These are phyloP conservation scores for Ambastaia sidthimunki DNA, from an alignment of 2,797 vertebrate species.

Conservation along the genomic window DNA sequence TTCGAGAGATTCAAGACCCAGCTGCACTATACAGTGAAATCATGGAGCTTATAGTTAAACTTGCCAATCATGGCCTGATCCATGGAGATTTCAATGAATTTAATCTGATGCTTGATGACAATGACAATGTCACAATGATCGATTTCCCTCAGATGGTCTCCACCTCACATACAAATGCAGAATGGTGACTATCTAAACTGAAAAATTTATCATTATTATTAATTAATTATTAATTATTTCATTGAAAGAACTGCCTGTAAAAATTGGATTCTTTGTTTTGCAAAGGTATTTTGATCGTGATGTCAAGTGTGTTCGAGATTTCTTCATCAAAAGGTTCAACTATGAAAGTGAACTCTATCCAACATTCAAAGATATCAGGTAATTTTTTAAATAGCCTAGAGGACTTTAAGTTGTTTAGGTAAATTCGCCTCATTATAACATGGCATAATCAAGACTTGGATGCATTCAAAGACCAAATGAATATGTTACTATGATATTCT, in stretches of 20 bases:
- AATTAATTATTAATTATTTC: too few species aligned
- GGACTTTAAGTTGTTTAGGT: neutral
- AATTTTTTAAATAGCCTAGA: slow-evolving; percentile 61
- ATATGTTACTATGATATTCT: slow-evolving; percentile 15
- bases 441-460: neutral
- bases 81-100: slow-evolving; percentile 99
- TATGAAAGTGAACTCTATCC: slow-evolving; percentile 96
- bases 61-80: slow-evolving; percentile 94
- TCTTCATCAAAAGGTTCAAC: slow-evolving; percentile 87
- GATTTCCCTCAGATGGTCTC: slow-evolving; percentile 99
- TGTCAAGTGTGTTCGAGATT: slow-evolving; percentile 92
- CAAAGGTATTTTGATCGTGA: slow-evolving; percentile 97
- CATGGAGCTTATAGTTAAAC: slow-evolving; percentile 95
- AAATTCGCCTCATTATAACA: neutral
- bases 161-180: slow-evolving; percentile 91
- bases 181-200: slow-evolving; percentile 81
- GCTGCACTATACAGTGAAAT: slow-evolving; percentile 88
- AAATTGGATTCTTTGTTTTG: slow-evolving; percentile 19
- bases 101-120: slow-evolving; percentile 92
- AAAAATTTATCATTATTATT: neutral
- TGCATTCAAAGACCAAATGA: slow-evolving; percentile 1
- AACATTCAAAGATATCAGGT: slow-evolving; percentile 90
- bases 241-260: neutral
- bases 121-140: slow-evolving; percentile 92
- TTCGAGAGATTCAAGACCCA: slow-evolving; percentile 87